Conservation (phyloP, 2,797 vertebrate species). For the Tamandua tetradactyla region DNA sequence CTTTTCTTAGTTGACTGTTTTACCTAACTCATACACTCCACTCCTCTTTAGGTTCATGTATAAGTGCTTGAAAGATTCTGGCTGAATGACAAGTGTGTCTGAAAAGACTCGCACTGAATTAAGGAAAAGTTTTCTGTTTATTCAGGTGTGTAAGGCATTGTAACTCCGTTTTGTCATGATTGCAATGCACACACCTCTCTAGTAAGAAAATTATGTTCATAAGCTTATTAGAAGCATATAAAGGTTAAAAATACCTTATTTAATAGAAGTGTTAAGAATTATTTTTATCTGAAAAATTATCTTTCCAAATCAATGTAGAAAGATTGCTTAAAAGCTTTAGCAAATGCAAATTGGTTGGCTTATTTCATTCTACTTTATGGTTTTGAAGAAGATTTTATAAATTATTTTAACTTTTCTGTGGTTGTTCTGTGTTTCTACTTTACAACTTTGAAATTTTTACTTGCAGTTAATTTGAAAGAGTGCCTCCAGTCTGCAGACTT, state of each 20-base stretch:
- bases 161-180: background rate
- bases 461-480: constrained; percentile 84
- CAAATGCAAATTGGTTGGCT: background rate
- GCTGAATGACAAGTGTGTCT: background rate
- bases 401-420: background rate
- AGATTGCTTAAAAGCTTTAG: background rate
- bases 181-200: background rate
- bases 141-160: background rate
- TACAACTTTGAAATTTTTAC: constrained; percentile 61
- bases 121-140: constrained; percentile 27
- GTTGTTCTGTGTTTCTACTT: background rate
- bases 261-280: background rate
- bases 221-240: background rate
- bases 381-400: background rate
- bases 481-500: constrained; percentile 83
- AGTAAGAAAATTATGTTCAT: background rate
- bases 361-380: background rate
- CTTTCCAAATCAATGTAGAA: background rate
- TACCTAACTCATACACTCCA: background rate
- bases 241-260: background rate
- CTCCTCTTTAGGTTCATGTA: background rate
- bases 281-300: background rate
- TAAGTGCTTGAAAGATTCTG: background rate
- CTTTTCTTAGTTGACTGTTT: background rate
- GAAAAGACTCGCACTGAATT: background rate